A percentile compares a stretch with the other conserved stretches of the same genome.
Evolutionary conservation across 2,888 invertebrate genomes (phyloP).

Genomic region (Unio delphinus): DNA sequence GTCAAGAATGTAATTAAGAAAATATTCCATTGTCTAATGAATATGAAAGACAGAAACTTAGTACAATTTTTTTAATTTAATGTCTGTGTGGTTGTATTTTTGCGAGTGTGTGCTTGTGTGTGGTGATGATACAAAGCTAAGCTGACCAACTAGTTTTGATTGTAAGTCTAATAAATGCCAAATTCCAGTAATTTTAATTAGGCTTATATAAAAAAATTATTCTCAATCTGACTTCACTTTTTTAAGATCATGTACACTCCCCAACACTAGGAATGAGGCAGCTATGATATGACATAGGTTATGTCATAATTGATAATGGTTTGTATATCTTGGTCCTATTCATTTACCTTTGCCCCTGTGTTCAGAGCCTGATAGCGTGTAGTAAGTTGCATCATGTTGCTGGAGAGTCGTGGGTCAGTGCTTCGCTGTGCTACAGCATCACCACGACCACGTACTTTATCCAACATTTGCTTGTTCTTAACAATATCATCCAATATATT

Average conservation of each 20-base stretch:
- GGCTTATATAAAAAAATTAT: too few relatives aligned
- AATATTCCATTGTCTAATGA: too few relatives aligned
- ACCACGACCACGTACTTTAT: slow-evolving; percentile 90
- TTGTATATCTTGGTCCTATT: not conserved
- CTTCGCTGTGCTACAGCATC: slow-evolving; percentile 92
- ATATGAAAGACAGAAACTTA: too few relatives aligned
- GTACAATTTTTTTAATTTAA: too few relatives aligned
- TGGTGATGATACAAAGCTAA: too few relatives aligned
- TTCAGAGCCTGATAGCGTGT: slow-evolving; percentile 93
- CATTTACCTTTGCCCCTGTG: slow-evolving; percentile 85
- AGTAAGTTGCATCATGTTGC: slow-evolving; percentile 92
- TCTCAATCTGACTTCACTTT: too few relatives aligned
- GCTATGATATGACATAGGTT: not conserved
- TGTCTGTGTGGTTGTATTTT: too few relatives aligned
- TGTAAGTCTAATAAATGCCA: too few relatives aligned
- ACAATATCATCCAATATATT: slow-evolving; percentile 60
- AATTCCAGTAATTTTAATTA: too few relatives aligned
- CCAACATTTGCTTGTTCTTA: slow-evolving; percentile 78
- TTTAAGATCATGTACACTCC: not conserved
- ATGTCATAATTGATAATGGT: not conserved
- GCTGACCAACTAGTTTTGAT: too few relatives aligned
- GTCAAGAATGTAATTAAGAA: too few relatives aligned
- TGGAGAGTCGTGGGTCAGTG: slow-evolving; percentile 92
- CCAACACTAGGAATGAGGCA: not conserved
- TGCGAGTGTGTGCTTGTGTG: too few relatives aligned